Evolutionary conservation across 2,113 vertebrate species (phyloP).

Genomic region (Papio anubis): DNA sequence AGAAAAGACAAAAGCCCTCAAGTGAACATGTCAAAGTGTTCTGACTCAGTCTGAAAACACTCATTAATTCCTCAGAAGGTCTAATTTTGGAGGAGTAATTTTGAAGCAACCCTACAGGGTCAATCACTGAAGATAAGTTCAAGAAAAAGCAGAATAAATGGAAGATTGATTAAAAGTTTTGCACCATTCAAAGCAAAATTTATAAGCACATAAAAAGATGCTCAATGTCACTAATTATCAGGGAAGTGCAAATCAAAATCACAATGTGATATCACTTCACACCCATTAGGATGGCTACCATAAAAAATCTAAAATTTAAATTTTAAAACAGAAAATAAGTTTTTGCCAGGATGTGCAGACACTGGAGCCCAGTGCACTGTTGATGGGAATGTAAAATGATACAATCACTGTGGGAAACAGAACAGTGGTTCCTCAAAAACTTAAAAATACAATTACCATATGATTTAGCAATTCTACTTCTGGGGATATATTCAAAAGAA

Average conservation of each 20-base stretch:
- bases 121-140: background rate
- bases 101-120: background rate
- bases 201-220: background rate
- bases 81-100: background rate
- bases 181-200: constrained; percentile 23
- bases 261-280: background rate
- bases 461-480: background rate
- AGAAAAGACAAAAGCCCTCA: background rate
- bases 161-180: constrained; percentile 44
- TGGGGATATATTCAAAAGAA: background rate
- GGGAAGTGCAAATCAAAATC: background rate
- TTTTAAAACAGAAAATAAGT: background rate
- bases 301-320: background rate
- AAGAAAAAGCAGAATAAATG: constrained; percentile 9
- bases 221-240: background rate
- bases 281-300: background rate
- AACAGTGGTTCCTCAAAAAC: background rate
- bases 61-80: background rate
- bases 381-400: background rate
- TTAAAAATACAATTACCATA: background rate
- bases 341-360: background rate
- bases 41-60: background rate
- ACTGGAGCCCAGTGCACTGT: background rate
- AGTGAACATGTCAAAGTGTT: background rate
- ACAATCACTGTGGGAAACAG: background rate